Base-by-base conservation (phyloP, 2,888 invertebrate genomes). In the Drosophila putrida region DNA sequence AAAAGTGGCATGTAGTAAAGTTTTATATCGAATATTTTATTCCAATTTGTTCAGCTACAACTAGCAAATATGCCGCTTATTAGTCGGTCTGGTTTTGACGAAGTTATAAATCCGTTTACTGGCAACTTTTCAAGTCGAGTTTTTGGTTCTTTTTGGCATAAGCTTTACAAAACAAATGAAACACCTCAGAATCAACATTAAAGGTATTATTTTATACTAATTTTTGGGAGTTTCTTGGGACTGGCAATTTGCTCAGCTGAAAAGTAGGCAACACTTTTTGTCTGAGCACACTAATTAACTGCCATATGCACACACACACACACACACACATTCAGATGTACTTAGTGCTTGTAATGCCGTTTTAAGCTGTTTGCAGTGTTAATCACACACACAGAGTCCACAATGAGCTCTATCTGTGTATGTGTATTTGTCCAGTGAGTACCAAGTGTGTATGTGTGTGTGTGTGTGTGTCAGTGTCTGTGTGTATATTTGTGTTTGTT, bases 301-400 rank as follows among this genome's bases (percentile, higher is more conserved):
- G 15, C 27, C 36, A 44, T 8, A 43, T 10, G 50, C 41, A 36
- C 41, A 36, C 43, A 27, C 20, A 44, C 36, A 53, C 46, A 33
- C 31, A 39, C n/a, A 43, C 4, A 43, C 20, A 44, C 33, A 47
- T 31, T 11, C 33, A 28, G 25, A 38, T 15, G 27, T 47, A 39
- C 49, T 71, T 65, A 75, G 73, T 59, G 69, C 67, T 51, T 51
- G 68, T 79, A 79, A 82, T 85, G 64, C 69, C 43, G 43, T 57
- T 73, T 82, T 70, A 82, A 82, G 82, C 82, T 76, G 74, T 80
- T 85, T 85, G 82, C 79, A 66, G 74, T 76, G 54, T 71, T 71
- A 61, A 53, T 51, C 73, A 51, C 49, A 62, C 31, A 50, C 39
- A 44, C 20, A 38, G 71, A 51, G 44, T 20, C 55, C 27, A 50